These are phyloP conservation scores for Volucella bombylans DNA, from an alignment of 2,888 invertebrate genomes.

Conservation along the genomic window DNA sequence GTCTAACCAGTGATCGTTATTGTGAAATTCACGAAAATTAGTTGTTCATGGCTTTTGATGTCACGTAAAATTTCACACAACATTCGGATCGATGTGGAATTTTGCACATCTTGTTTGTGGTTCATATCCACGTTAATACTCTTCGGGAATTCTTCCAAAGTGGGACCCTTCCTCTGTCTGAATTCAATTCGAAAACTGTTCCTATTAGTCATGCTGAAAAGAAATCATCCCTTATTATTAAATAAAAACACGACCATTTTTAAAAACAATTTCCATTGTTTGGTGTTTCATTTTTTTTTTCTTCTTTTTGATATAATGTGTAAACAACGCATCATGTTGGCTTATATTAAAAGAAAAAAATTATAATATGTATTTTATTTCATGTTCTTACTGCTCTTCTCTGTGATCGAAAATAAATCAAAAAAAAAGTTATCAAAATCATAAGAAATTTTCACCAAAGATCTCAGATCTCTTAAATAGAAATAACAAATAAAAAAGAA, in stretches of 20 bases:
- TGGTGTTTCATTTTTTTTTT: constrained; percentile 33
- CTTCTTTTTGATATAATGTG: constrained; percentile 36
- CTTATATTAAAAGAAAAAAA: constrained; percentile 54
- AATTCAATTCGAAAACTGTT: too few relatives aligned
- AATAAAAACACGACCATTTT: constrained; percentile 9
- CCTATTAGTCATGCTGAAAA: too few relatives aligned
- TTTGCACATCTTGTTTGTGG: too few relatives aligned
- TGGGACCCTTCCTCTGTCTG: too few relatives aligned
- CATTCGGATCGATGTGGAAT: too few relatives aligned
- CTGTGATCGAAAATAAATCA: neutral
- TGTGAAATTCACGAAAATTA: too few relatives aligned
- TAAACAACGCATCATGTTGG: constrained; percentile 46
- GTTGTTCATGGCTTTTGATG: too few relatives aligned
- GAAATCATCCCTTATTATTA: too few relatives aligned
- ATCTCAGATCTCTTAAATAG: neutral
- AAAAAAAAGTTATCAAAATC: constrained; percentile 14
- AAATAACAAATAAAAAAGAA: constrained; percentile 25
- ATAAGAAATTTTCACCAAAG: constrained; percentile 15
- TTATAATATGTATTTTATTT: constrained; percentile 22
- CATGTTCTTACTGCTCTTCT: constrained; percentile 14
- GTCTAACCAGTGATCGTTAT: too few relatives aligned
- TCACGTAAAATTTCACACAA: too few relatives aligned
- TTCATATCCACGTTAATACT: too few relatives aligned
- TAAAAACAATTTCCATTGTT: constrained; percentile 41
- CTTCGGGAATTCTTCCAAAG: too few relatives aligned